Conservation (phyloP, 2,113 vertebrate species). For the Eretmochelys imbricata region DNA sequence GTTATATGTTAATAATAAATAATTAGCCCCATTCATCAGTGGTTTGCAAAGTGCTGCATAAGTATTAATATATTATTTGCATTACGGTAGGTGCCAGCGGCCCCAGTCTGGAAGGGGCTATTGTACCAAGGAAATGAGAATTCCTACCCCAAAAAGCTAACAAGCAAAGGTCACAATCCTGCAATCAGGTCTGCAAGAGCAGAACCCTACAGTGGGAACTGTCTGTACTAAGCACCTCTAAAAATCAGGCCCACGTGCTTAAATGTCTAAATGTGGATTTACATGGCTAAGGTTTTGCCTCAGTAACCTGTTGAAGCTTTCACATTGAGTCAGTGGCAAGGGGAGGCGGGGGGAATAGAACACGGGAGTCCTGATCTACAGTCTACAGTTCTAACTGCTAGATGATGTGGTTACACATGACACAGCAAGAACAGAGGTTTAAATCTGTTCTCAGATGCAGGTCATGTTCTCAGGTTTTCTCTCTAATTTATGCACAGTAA, state of each 20-base stretch:
- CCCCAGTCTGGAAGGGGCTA: slow-evolving; percentile 42
- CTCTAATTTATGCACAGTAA: slow-evolving; percentile 70
- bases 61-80: slow-evolving; percentile 47
- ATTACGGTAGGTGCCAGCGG: slow-evolving; percentile 51
- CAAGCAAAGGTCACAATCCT: slow-evolving; percentile 34
- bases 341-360: slow-evolving; percentile 45
- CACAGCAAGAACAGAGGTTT: slow-evolving; percentile 73
- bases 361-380: slow-evolving; percentile 33
- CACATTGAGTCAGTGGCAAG: not conserved
- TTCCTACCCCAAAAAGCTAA: slow-evolving; percentile 50
- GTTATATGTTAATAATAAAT: not conserved
- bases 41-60: not conserved
- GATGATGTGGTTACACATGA: slow-evolving; percentile 72
- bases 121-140: slow-evolving; percentile 55
- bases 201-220: not conserved
- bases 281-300: slow-evolving; percentile 55
- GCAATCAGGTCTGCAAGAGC: slow-evolving; percentile 17
- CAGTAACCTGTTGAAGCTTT: slow-evolving; percentile 60
- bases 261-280: slow-evolving; percentile 52
- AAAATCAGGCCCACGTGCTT: slow-evolving; percentile 67
- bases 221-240: slow-evolving; percentile 62
- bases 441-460: slow-evolving; percentile 70
- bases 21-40: not conserved
- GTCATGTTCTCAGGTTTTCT: slow-evolving; percentile 67
- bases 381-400: slow-evolving; percentile 56